Evolutionary conservation across 2,797 vertebrate species (phyloP), one percentile per base, ranked within the genome.

Genomic region (Coregonus sp.): DNA sequence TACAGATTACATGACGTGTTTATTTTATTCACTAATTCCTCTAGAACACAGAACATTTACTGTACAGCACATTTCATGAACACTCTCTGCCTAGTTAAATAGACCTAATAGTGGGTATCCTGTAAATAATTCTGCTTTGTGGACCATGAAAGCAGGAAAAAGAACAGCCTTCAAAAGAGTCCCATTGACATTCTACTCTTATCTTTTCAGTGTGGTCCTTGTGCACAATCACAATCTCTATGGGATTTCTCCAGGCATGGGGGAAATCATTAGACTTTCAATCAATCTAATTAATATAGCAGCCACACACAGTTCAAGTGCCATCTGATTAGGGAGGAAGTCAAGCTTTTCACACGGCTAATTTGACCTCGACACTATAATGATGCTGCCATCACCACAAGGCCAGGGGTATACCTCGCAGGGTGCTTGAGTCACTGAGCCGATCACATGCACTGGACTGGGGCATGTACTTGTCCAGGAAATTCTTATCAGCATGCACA

Each of bases 401-500:
- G 92, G 90, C 95, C 92, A 47, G 40, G 40, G 40, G 40, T 2
- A 47, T 47, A 47, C 40, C 40, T 47, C 40, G 2, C 9, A 78
- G 94, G 92, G 59, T 91, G 87, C 80, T 92, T 94, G 77, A 84
- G 75, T 72, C 71, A 76, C 52, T 81, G 67, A 86, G 47, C 75
- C 70, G 79, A 66, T 86, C 76, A 68, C 92, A 95, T 93, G 90
- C 95, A 94, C 87, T 93, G 93, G 9, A 40, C n/a, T 11, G 35
- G 18, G 95, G 94, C 91, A 92, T 95, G 82, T 92, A 91, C 79
- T 93, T 95, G 89, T 95, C 93, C 74, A 95, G 93, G 31, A 94
- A 95, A 82, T 93, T 91, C 89, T 94, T 94, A 92, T 96, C 94
- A 79, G 89, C 93, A 0, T 95, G 92, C 82, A 95, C 92, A 91